These are phyloP conservation scores for Eupleurogrammus muticus DNA, from an alignment of 2,797 vertebrate genomes.

Conservation along the genomic window DNA sequence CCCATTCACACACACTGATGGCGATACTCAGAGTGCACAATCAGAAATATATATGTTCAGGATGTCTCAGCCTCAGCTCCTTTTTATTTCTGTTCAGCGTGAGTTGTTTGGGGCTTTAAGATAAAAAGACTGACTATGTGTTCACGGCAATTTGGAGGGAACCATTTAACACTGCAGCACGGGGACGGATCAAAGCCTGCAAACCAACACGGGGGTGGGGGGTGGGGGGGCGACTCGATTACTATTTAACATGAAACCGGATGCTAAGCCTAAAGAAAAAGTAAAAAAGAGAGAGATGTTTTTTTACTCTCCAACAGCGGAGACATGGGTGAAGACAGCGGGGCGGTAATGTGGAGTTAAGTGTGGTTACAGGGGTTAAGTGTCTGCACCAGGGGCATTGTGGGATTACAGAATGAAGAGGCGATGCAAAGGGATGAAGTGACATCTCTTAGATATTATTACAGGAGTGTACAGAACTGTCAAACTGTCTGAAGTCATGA, in stretches of 20 bases:
- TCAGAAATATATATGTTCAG: not conserved
- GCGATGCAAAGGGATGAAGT: slow-evolving; percentile 46
- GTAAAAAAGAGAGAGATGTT: slow-evolving; percentile 11
- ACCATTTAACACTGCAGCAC: slow-evolving; percentile 68
- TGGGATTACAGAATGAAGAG: slow-evolving; percentile 63
- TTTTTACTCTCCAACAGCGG: no score
- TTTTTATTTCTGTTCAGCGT: slow-evolving; percentile 41
- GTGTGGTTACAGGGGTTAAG: slow-evolving; percentile 70
- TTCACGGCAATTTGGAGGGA: slow-evolving; percentile 68
- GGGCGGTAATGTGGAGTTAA: slow-evolving; percentile 58
- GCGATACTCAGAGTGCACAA: no score
- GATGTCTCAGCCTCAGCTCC: slow-evolving; percentile 11
- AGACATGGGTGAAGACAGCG: slow-evolving; percentile 37
- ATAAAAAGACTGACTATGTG: slow-evolving; percentile 70
- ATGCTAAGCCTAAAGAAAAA: slow-evolving; percentile 48
- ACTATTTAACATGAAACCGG: slow-evolving; percentile 74
- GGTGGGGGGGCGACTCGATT: slow-evolving; percentile 69
- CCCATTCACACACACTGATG: no score
- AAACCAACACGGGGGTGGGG: slow-evolving; percentile 45
- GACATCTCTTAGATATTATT: slow-evolving; percentile 57
- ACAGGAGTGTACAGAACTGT: slow-evolving; percentile 34
- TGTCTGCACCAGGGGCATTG: slow-evolving; percentile 61
- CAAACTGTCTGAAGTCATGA: slow-evolving; percentile 41
- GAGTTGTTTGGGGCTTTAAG: slow-evolving; percentile 64
- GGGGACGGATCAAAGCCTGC: slow-evolving; percentile 75